Percentiles rank a stretch among this genome's conserved stretches.
Evolutionary conservation across 1,140 invertebrate species (phyloP).

Genomic region (Cylas formicarius): DNA sequence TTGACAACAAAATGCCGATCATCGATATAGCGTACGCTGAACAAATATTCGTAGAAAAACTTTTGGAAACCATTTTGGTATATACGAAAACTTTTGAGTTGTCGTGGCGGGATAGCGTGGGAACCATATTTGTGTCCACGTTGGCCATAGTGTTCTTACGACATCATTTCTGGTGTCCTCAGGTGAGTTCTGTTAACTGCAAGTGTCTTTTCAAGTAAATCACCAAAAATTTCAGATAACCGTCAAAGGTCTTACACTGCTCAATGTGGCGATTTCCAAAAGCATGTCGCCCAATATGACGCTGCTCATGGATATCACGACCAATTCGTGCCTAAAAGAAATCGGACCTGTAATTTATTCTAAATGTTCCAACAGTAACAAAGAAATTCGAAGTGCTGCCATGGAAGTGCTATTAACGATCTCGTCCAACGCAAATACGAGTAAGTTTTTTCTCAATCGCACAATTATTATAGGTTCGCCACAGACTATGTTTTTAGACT

Average conservation of each 20-base stretch:
- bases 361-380: constrained; percentile 11
- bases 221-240: constrained; percentile 16
- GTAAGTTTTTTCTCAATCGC: no score
- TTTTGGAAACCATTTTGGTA: constrained; percentile 13
- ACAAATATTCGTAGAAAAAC: constrained; percentile 9
- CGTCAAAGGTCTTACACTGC: constrained; percentile 8
- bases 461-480: no score
- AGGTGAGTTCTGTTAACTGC: no score
- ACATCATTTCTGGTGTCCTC: no score
- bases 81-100: constrained; percentile 20
- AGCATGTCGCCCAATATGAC: constrained; percentile 21
- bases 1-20: no score
- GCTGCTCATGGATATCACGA: constrained; percentile 11
- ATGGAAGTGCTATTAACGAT: constrained; percentile 16
- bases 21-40: constrained; percentile 9
- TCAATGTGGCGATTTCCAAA: constrained; percentile 19
- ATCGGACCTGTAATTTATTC: constrained; percentile 13
- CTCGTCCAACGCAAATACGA: constrained; percentile 15
- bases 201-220: no score
- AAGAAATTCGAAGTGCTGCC: constrained; percentile 13
- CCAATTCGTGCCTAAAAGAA: constrained; percentile 11
- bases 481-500: no score
- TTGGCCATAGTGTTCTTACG: no score
- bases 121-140: no score
- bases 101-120: no score